Evolutionary conservation across 2,113 vertebrate genomes (phyloP).

Genomic region (Coptodon bakossiorum): DNA sequence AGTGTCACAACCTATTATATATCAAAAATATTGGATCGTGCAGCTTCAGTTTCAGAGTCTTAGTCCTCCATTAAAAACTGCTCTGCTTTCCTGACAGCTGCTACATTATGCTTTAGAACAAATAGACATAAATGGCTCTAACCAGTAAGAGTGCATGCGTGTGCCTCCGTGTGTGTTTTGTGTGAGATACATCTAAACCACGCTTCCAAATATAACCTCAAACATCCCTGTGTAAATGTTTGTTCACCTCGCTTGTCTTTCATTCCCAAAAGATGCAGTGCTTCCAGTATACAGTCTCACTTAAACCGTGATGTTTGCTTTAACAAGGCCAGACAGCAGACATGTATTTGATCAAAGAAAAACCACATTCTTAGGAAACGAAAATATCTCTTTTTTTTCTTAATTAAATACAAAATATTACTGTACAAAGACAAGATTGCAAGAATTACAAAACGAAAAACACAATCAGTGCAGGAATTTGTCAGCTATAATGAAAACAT

Average conservation of each 20-base stretch:
- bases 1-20: background rate
- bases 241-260: constrained; percentile 50
- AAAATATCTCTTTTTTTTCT: background rate
- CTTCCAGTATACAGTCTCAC: constrained; percentile 26
- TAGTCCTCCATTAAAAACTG: background rate
- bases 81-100: constrained; percentile 2
- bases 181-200: constrained; percentile 30
- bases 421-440: background rate
- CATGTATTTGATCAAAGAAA: constrained; percentile 34
- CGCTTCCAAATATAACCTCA: constrained; percentile 61
- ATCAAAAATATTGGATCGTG: background rate
- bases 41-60: background rate
- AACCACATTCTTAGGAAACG: background rate
- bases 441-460: background rate
- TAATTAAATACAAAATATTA: background rate
- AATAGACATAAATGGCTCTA: constrained; percentile 39
- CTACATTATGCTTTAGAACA: constrained; percentile 24
- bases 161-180: background rate
- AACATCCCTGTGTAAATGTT: constrained; percentile 47
- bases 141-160: background rate
- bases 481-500: background rate
- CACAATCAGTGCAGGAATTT: background rate
- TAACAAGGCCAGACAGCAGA: constrained; percentile 29
- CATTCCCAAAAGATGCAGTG: constrained; percentile 27
- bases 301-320: constrained; percentile 39